These are phyloP conservation scores for Laspeyria flexula DNA, from an alignment of 2,888 invertebrate genomes.

Conservation along the genomic window DNA sequence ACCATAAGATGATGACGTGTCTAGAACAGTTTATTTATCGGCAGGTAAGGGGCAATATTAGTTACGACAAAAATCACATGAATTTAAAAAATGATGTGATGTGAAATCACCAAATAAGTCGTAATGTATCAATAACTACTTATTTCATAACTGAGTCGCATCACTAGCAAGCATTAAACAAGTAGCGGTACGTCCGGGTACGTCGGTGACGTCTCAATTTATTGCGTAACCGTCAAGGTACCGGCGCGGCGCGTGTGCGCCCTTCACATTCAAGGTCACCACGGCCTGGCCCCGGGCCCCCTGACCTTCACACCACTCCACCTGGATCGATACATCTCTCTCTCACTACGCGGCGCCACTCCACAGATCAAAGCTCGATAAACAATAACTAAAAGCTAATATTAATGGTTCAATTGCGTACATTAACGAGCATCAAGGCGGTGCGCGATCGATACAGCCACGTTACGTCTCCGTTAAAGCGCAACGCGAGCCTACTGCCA, in stretches of 20 bases:
- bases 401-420: slow-evolving; percentile 1
- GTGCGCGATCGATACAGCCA: not conserved
- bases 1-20: no score
- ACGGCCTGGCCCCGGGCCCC: slow-evolving; percentile 8
- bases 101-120: no score
- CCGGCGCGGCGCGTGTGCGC: slow-evolving; percentile 2
- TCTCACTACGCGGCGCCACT: no score
- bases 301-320: slow-evolving; percentile 8
- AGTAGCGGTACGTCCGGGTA: not conserved
- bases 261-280: slow-evolving; percentile 31
- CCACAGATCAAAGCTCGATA: not conserved
- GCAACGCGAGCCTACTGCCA: no score
- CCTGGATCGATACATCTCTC: slow-evolving; percentile 12
- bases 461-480: not conserved
- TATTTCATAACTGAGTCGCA: no score
- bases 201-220: not conserved
- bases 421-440: not conserved
- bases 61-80: no score
- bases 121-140: no score
- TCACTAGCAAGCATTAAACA: no score
- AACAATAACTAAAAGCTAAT: not conserved
- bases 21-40: no score
- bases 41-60: no score
- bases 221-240: slow-evolving; percentile 3
- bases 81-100: no score